phyloP scores from a whole-genome alignment of 2,888 invertebrate species.

The Lepidochitona cinerea region DNA sequence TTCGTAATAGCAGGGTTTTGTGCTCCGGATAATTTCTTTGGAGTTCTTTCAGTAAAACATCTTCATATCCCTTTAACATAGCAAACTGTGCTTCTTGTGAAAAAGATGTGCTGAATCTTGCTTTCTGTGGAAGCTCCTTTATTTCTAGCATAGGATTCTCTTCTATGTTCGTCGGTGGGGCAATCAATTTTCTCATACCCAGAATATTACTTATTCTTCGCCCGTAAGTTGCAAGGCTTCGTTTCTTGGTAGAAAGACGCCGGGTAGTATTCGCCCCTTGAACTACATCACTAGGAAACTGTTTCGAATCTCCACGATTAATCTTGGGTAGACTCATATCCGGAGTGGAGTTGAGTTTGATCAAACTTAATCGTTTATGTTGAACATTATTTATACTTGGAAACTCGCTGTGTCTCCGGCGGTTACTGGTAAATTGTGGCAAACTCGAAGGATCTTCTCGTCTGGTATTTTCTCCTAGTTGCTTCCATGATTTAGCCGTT shows the following conservation, averaged over 20 bases:
- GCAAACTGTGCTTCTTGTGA: constrained; percentile 66
- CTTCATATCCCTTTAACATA: constrained; percentile 66
- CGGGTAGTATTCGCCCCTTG: neutral
- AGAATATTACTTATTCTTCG: neutral
- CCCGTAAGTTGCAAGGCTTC: constrained; percentile 2
- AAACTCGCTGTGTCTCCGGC: neutral
- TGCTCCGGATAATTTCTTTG: constrained; percentile 41
- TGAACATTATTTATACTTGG: neutral
- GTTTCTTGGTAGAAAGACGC: neutral
- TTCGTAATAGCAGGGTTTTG: constrained; percentile 38
- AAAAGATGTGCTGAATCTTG: constrained; percentile 60
- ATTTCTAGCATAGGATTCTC: constrained; percentile 36
- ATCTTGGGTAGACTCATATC: neutral
- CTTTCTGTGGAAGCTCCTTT: constrained; percentile 49
- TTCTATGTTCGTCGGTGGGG: neutral
- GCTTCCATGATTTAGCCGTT: neutral
- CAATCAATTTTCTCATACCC: neutral
- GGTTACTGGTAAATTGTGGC: neutral
- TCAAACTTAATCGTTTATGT: neutral
- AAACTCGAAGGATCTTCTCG: neutral
- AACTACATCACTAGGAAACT: neutral
- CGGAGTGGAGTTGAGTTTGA: neutral
- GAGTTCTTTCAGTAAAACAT: constrained; percentile 51
- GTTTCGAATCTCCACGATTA: neutral
- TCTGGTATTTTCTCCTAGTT: neutral